These are phyloP conservation scores for Andrena bicolor DNA, from an alignment of 2,888 invertebrate genomes.

Conservation along the genomic window DNA sequence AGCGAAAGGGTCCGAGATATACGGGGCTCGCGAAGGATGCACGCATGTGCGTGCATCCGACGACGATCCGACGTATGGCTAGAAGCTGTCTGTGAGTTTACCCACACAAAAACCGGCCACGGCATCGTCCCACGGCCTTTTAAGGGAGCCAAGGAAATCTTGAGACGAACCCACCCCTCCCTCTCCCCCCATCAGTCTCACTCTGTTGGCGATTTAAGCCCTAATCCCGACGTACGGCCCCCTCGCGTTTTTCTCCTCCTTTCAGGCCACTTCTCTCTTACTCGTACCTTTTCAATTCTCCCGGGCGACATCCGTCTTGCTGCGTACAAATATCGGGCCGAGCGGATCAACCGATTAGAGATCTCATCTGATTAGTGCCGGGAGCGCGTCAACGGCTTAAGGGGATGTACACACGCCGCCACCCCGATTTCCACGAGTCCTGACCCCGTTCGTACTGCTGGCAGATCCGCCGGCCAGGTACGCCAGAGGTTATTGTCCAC, in stretches of 20 bases:
- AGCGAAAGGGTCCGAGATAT: slow-evolving; percentile 66
- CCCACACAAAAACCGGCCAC: neutral
- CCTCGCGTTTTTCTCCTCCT: slow-evolving; percentile 20
- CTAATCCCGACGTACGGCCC: slow-evolving; percentile 55
- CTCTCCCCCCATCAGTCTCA: slow-evolving; percentile 3
- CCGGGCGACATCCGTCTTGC: slow-evolving; percentile 66
- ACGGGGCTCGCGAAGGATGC: slow-evolving; percentile 25
- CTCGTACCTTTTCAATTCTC: slow-evolving; percentile 67
- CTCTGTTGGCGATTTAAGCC: slow-evolving; percentile 74
- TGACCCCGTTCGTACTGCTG: slow-evolving; percentile 16
- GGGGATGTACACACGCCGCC: slow-evolving; percentile 51
- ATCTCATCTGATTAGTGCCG: slow-evolving; percentile 77
- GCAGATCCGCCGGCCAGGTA: slow-evolving; percentile 60
- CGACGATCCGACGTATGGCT: slow-evolving; percentile 24
- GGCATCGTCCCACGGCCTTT: slow-evolving; percentile 67
- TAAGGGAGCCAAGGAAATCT: slow-evolving; percentile 66
- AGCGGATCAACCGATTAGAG: slow-evolving; percentile 77
- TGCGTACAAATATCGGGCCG: slow-evolving; percentile 72
- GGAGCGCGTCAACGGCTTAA: slow-evolving; percentile 71
- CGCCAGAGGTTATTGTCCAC: slow-evolving; percentile 46
- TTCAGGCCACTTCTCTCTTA: slow-evolving; percentile 22
- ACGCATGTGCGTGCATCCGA: slow-evolving; percentile 28
- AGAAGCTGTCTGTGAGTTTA: neutral
- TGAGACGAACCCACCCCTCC: slow-evolving; percentile 66
- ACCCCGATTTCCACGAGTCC: slow-evolving; percentile 48